Evolutionary conservation across 2,797 vertebrate species (phyloP), one percentile per base, ranked within the genome.

Genomic region (Acomys russatus): DNA sequence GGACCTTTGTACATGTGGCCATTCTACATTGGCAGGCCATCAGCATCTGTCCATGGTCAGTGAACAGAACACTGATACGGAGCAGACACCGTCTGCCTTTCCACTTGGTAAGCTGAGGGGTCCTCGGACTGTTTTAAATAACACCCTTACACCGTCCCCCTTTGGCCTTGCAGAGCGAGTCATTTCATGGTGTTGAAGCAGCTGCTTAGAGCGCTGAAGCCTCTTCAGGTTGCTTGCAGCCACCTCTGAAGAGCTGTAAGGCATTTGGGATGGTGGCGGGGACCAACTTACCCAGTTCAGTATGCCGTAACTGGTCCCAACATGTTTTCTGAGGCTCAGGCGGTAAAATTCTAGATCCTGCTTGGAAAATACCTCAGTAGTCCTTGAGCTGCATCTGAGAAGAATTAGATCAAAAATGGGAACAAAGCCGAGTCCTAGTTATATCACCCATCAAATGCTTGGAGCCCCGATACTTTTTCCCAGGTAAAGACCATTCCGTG

Each of bases 291-390:
- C 91, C 64, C 82, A 38, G 74, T 88, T 94, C 64, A 30, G 94
- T 94, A 77, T 91, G 17, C 85, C 49, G 0, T 73, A 61, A 44
- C 97, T 93, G 74, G 95, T 84, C 94, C 66, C 88, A 92, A 93
- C 97, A 94, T 61, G 95, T 94, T 94, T 89, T 96, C 90, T 90
- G 94, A 96, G 94, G 89, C 79, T 91, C 79, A 73, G 90, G 88
- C 80, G 94, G 73, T 96, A 96, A 90, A 71, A 51, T 97, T 92
- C 88, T 92, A 1, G 90, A 82, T 82, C n/a, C 85, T 93, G 59
- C 86, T 96, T 96, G 95, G 90, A 96, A 97, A 84, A 93, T 25
- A 92, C 85, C 90, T 70, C 17, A 74, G 61, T 87, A 66, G 80
- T 79, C 61, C 78, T 78, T 18, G 35, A 63, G 92, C 85, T 63